These are phyloP conservation scores for Holacanthus passer DNA, from an alignment of 2,113 vertebrate species.

Conservation along the genomic window DNA sequence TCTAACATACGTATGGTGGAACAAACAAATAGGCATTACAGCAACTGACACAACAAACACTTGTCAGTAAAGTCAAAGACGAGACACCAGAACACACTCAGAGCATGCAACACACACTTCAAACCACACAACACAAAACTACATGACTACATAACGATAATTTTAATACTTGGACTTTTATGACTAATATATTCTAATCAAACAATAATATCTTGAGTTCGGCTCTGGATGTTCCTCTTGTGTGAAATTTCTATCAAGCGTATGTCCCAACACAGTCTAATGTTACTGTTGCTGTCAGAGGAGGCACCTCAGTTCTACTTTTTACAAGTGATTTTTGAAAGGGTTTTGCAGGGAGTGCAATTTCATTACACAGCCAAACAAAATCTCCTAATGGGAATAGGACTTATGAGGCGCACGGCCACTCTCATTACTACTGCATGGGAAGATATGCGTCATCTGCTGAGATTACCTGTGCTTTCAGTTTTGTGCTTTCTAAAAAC, in stretches of 20 bases:
- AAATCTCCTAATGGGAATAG: slow-evolving; percentile 29
- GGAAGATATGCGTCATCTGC: slow-evolving; percentile 67
- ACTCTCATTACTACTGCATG: slow-evolving; percentile 27
- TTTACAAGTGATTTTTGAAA: neutral
- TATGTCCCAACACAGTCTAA: slow-evolving; percentile 35
- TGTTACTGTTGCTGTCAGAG: neutral
- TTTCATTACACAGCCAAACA: slow-evolving; percentile 50
- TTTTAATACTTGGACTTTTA: neutral
- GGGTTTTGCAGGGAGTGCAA: neutral
- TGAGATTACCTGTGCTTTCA: slow-evolving; percentile 66
- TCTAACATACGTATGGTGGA: slow-evolving; percentile 64
- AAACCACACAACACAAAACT: slow-evolving; percentile 43
- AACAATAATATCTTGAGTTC: neutral
- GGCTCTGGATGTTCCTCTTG: neutral
- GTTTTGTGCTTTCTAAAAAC: slow-evolving; percentile 58
- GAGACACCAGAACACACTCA: slow-evolving; percentile 44
- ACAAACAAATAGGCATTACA: slow-evolving; percentile 61
- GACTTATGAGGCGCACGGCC: neutral
- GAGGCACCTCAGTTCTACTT: neutral
- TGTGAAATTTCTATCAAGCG: neutral
- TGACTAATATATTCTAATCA: neutral
- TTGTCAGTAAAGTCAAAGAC: slow-evolving; percentile 52
- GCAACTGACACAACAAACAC: slow-evolving; percentile 52
- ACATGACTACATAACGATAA: neutral
- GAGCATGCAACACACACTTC: slow-evolving; percentile 77